Evolutionary conservation across 2,797 vertebrate species (phyloP), one percentile per base, ranked within the genome.

Genomic region (Rhynchonycteris naso): DNA sequence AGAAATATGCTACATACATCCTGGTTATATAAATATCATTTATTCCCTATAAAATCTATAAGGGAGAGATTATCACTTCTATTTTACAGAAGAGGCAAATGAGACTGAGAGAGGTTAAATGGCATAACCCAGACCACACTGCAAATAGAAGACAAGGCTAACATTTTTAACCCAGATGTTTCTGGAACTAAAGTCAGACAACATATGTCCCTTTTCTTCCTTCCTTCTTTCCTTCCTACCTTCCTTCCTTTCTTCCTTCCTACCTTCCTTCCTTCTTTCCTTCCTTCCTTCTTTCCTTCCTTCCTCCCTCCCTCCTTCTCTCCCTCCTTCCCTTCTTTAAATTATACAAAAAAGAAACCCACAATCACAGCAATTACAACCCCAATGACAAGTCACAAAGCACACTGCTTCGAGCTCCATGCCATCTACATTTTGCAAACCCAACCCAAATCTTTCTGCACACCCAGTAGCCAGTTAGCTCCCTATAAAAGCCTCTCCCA

Each of bases 121-220:
- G 65, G 13, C 21, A 69, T 28, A 68, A n/a, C 18, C 78, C 91
- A 74, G 35, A 74, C 69, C 84, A 92, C 19, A 78, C 5, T 84
- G 58, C 35, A 94, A 86, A 63, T 18, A 88, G 10, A 79, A 63
- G 50, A 68, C n/a, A 84, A 71, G 18, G 15, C n/a, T 79, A 16
- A 88, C 16, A 33, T 84, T 86, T 93, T 82, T 52, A 93, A 95
- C 22, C 11, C 26, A 72, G 35, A 61, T 75, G 66, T 83, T 92
- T 96, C 68, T 91, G 83, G 18, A 81, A 90, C 54, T 75, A 88
- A 95, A 89, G 79, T 81, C 54, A 88, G 35, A 91, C 11, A 95
- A 11, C 7, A 58, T 80, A 88, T 80, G 86, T 88, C 38, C 13
- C 82, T 15, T 38, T 52, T 21, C 21, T 5, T 56, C 22, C 2